Evolutionary conservation across 2,888 invertebrate species (phyloP).

Genomic region (Petrolisthes cinctipes): DNA sequence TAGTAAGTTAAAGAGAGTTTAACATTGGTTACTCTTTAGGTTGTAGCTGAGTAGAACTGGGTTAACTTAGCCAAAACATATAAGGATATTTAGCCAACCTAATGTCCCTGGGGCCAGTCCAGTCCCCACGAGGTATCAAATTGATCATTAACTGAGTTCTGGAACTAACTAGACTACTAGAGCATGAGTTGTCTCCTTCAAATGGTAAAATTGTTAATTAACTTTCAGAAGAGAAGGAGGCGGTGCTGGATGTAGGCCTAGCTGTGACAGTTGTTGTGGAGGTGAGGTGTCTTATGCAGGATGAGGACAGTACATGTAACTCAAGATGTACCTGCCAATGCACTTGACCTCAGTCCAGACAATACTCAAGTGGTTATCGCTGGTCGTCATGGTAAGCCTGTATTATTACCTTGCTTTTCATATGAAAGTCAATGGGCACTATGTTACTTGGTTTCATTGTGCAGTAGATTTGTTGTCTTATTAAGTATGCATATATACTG

Average conservation of each 20-base stretch:
- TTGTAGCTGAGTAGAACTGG: too few species aligned
- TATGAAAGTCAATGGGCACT: background rate
- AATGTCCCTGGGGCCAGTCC: too few species aligned
- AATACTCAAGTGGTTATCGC: slow-evolving; percentile 92
- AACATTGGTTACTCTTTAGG: too few species aligned
- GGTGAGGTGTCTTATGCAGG: background rate
- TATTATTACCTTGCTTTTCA: background rate
- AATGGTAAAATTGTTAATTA: too few species aligned
- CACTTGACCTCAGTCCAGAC: slow-evolving; percentile 90
- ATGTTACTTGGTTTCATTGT: slow-evolving; percentile 13
- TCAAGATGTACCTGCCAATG: slow-evolving; percentile 81
- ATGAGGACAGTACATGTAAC: slow-evolving; percentile 50
- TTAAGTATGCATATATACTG: background rate
- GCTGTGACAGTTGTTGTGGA: background rate
- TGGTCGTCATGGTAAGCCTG: slow-evolving; percentile 79
- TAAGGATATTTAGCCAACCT: too few species aligned
- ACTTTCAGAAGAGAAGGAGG: background rate
- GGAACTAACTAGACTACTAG: too few species aligned
- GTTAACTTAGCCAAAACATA: too few species aligned
- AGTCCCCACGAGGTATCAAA: too few species aligned
- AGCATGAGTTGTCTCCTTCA: too few species aligned
- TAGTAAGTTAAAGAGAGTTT: too few species aligned
- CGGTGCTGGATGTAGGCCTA: background rate
- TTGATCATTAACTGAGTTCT: too few species aligned
- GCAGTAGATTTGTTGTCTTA: slow-evolving; percentile 23